These are phyloP conservation scores for Chymomyza caudatula DNA, from an alignment of 2,888 invertebrate species.

Conservation along the genomic window DNA sequence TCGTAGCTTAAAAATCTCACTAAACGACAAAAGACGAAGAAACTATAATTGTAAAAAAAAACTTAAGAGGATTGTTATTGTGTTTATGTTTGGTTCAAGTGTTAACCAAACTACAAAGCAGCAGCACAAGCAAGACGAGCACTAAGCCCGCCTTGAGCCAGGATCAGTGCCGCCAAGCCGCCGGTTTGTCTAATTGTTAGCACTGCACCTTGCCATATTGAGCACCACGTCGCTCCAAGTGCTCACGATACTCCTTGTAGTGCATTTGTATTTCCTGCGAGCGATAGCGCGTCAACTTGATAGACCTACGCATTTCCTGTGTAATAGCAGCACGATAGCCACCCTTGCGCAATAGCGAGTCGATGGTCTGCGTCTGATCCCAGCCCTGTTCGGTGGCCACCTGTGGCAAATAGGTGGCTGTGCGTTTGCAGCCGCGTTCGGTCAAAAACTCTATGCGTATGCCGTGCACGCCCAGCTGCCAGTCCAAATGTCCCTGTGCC, in stretches of 20 bases:
- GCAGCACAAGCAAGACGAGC: constrained; percentile 51
- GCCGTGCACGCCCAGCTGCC: constrained; percentile 98
- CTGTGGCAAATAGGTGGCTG: constrained; percentile 98
- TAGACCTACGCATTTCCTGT: constrained; percentile 90
- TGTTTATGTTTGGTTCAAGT: not conserved
- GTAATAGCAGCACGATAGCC: constrained; percentile 95
- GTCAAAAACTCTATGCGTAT: constrained; percentile 98
- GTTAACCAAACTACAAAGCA: constrained; percentile 23
- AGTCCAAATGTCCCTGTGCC: constrained; percentile 95
- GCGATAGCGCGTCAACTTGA: constrained; percentile 97
- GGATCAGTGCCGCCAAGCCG: constrained; percentile 45
- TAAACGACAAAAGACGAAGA: not conserved
- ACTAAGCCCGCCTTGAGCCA: constrained; percentile 61
- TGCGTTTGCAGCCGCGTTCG: constrained; percentile 94
- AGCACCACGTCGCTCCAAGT: constrained; percentile 72
- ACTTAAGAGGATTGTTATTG: not conserved
- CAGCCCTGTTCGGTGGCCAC: constrained; percentile 99
- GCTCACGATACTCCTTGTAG: constrained; percentile 87
- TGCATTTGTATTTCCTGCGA: constrained; percentile 95
- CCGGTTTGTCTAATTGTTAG: constrained; percentile 71
- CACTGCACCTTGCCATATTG: constrained; percentile 77
- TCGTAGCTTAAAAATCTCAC: not conserved
- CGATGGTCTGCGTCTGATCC: constrained; percentile 99
- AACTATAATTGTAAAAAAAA: not conserved
- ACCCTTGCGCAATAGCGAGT: constrained; percentile 97